Percentiles rank a stretch among this genome's conserved stretches.
phyloP scores from a whole-genome alignment of 2,113 vertebrate species.

The Melospiza melodia region DNA sequence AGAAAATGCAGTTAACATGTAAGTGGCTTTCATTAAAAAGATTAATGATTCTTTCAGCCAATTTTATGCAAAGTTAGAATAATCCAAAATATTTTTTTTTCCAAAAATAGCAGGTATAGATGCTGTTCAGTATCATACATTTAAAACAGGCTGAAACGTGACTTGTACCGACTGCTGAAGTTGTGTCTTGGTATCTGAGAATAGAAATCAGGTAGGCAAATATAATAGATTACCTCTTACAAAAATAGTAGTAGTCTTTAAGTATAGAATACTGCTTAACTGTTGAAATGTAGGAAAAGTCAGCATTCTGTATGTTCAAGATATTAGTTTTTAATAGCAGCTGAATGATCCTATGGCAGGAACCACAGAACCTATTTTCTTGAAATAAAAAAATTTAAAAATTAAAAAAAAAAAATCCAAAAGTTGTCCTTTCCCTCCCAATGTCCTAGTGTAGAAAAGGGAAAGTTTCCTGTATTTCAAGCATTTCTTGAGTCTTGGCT shows the following conservation, averaged over 20 bases:
- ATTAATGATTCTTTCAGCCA: slow-evolving; percentile 75
- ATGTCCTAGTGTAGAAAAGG: slow-evolving; percentile 71
- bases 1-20: slow-evolving; percentile 75
- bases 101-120: slow-evolving; percentile 78
- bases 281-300: slow-evolving; percentile 82
- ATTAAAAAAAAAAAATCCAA: slow-evolving; percentile 44
- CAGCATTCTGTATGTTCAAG: slow-evolving; percentile 85
- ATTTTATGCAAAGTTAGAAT: slow-evolving; percentile 77
- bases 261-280: slow-evolving; percentile 81
- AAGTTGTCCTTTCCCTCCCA: slow-evolving; percentile 78
- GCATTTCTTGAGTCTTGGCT: slow-evolving; percentile 75
- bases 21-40: slow-evolving; percentile 76
- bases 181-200: slow-evolving; percentile 75
- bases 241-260: slow-evolving; percentile 88
- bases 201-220: slow-evolving; percentile 78
- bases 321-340: slow-evolving; percentile 86
- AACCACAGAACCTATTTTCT: slow-evolving; percentile 78
- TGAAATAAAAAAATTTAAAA: slow-evolving; percentile 61
- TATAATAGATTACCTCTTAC: slow-evolving; percentile 78
- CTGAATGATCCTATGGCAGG: slow-evolving; percentile 80
- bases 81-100: slow-evolving; percentile 77
- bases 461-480: slow-evolving; percentile 76
- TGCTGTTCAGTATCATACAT: slow-evolving; percentile 75
- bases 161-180: slow-evolving; percentile 81
- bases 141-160: slow-evolving; percentile 71